Evolutionary conservation across 1,140 invertebrate species (phyloP), one percentile per base, ranked within the genome.

Genomic region (Gryon sp.): DNA sequence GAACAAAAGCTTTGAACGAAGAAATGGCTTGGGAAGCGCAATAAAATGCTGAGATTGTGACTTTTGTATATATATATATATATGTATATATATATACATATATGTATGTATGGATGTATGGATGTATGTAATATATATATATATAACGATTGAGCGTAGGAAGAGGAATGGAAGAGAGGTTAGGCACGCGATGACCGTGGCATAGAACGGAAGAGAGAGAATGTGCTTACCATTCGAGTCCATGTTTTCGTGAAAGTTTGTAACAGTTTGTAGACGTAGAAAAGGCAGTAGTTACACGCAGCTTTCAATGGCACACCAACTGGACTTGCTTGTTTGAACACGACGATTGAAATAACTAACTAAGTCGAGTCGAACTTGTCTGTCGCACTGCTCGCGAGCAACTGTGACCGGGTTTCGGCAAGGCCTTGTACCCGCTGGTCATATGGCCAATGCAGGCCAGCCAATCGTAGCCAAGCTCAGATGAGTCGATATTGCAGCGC

Each of bases 391-490:
- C 36, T 36, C 20, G 7, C 34, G 34, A 40, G 30, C 59, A 68
- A 62, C 55, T 68, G 55, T 59, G 70, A 62, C 72, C 48, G 72
- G 72, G 72, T 68, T 75, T 75, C 72, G 24, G 16, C 63, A 75
- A 75, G 72, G 62, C 72, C 72, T 74, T 45, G 70, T 38, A 40
- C n/a, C n/a, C 69, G 36, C 46, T 66, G 52, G 60, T 65, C 34
- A 65, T 66, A 74, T 74, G 70, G 70, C 70, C 70, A 74, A 16
- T 65, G 24, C 69, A 73, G 69, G 69, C 69, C 69, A 73, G 20
- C 69, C 69, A 73, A 73, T 73, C 69, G 48, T 65, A 73, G 59
- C 52, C 41, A 26, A 55, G 48, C 69, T 48, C 9, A 12, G 32
- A 20, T 41, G 59, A 73, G 69, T 73, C 69, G 69, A 73, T 73